These are phyloP conservation scores for Procavia capensis DNA, from an alignment of 2,113 vertebrate genomes.

Conservation along the genomic window DNA sequence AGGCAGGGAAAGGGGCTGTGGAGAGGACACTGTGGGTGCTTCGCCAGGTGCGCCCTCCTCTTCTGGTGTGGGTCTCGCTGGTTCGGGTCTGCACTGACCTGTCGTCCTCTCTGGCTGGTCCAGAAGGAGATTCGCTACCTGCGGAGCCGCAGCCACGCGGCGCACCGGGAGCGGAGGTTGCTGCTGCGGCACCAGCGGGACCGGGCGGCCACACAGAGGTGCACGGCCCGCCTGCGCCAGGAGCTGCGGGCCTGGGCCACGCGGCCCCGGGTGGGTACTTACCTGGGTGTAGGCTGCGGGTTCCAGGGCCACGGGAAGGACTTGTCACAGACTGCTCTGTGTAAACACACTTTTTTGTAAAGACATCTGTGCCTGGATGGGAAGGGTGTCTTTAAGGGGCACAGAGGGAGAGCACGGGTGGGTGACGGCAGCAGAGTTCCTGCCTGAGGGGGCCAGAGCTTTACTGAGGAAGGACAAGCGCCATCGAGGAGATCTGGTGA, in stretches of 20 bases:
- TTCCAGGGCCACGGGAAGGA: background rate
- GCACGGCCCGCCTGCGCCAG: conserved; percentile 57
- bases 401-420: background rate
- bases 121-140: conserved; percentile 86
- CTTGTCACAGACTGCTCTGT: background rate
- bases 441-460: background rate
- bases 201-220: conserved; percentile 73
- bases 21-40: background rate
- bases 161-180: conserved; percentile 80
- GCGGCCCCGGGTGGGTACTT: background rate
- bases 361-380: no score
- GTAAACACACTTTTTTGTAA: background rate
- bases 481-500: no score
- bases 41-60: fast-evolving
- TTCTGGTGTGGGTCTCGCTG: fast-evolving
- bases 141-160: conserved; percentile 65
- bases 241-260: conserved; percentile 47
- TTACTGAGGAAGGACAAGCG: no score
- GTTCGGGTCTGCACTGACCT: fast-evolving
- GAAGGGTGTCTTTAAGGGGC: background rate
- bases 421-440: background rate
- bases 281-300: background rate
- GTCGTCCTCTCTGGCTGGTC: background rate
- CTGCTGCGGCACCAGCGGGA: conserved; percentile 84
- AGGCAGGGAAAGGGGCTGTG: background rate